phyloP scores from a whole-genome alignment of 2,797 vertebrate species.

The Lithobates sylvaticus region DNA sequence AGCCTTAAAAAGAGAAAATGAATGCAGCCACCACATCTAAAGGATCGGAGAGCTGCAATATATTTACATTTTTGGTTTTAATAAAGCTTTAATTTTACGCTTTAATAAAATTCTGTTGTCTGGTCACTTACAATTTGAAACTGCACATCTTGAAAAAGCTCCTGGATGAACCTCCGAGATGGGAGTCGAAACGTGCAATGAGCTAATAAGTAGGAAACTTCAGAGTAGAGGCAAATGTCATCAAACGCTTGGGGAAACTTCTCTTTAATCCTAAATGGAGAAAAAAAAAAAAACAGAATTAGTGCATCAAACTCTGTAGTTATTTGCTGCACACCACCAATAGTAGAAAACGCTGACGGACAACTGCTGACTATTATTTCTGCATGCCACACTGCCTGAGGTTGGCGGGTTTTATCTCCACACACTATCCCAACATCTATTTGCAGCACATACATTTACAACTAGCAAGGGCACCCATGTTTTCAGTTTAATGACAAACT shows the following conservation, averaged over 20 bases:
- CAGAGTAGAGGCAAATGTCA: conserved; percentile 98
- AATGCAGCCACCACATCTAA: too few relatives aligned
- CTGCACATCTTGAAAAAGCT: conserved; percentile 98
- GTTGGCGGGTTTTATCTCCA: not conserved
- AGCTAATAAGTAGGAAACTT: conserved; percentile 93
- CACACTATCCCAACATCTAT: not conserved
- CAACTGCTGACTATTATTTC: not conserved
- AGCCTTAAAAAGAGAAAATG: too few relatives aligned
- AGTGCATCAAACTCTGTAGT: not conserved
- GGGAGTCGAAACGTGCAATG: conserved; percentile 95
- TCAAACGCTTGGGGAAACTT: conserved; percentile 98
- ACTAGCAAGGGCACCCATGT: too few relatives aligned
- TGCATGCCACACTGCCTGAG: not conserved
- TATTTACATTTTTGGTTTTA: too few relatives aligned
- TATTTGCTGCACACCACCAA: not conserved
- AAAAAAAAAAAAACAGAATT: conserved; percentile 6
- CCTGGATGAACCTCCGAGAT: conserved; percentile 96
- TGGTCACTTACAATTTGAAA: conserved; percentile 88
- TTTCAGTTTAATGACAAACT: too few relatives aligned
- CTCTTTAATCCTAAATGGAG: conserved; percentile 90
- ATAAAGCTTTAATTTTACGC: too few relatives aligned
- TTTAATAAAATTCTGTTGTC: not conserved
- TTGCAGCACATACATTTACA: too few relatives aligned
- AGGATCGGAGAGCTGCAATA: too few relatives aligned
- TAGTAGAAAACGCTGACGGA: not conserved